A percentile compares a stretch with the other conserved stretches of the same genome.
These are phyloP conservation scores for Parnassius smintheus DNA, from an alignment of 2,888 invertebrate species.

Conservation along the genomic window DNA sequence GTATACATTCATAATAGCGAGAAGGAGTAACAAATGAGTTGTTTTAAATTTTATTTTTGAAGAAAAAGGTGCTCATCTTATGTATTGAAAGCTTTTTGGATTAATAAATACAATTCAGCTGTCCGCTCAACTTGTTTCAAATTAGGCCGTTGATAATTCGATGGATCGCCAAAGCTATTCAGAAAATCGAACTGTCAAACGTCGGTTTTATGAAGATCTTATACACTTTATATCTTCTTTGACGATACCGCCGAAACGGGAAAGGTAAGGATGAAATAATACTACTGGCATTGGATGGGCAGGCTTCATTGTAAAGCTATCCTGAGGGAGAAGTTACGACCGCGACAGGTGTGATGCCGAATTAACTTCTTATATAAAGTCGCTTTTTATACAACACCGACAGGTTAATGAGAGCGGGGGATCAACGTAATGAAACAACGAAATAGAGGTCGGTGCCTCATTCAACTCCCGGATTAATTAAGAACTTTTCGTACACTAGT, in stretches of 20 bases:
- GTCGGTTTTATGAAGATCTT: slow-evolving; percentile 70
- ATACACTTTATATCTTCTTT: slow-evolving; percentile 68
- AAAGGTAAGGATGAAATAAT: slow-evolving; percentile 60
- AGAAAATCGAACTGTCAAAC: slow-evolving; percentile 72
- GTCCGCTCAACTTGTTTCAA: slow-evolving; percentile 32
- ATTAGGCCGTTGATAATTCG: slow-evolving; percentile 47
- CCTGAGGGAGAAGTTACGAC: slow-evolving; percentile 73
- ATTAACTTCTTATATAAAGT: slow-evolving; percentile 78
- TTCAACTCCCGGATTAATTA: slow-evolving; percentile 57
- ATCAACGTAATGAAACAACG: slow-evolving; percentile 67
- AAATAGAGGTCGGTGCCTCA: slow-evolving; percentile 37
- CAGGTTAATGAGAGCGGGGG: slow-evolving; percentile 69
- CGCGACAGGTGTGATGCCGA: slow-evolving; percentile 78
- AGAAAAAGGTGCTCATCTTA: too few relatives aligned
- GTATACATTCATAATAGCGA: neutral
- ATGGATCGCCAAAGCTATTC: slow-evolving; percentile 53
- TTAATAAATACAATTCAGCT: slow-evolving; percentile 19
- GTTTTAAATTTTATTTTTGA: too few relatives aligned
- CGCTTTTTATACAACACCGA: slow-evolving; percentile 72
- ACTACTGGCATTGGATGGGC: slow-evolving; percentile 53
- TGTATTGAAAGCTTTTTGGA: too few relatives aligned
- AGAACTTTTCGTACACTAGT: slow-evolving; percentile 40
- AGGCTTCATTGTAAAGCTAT: slow-evolving; percentile 73
- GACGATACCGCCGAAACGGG: slow-evolving; percentile 66
- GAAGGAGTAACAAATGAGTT: neutral